phyloP scores from a whole-genome alignment of 2,888 invertebrate genomes.

The Parochlus steinenii region DNA sequence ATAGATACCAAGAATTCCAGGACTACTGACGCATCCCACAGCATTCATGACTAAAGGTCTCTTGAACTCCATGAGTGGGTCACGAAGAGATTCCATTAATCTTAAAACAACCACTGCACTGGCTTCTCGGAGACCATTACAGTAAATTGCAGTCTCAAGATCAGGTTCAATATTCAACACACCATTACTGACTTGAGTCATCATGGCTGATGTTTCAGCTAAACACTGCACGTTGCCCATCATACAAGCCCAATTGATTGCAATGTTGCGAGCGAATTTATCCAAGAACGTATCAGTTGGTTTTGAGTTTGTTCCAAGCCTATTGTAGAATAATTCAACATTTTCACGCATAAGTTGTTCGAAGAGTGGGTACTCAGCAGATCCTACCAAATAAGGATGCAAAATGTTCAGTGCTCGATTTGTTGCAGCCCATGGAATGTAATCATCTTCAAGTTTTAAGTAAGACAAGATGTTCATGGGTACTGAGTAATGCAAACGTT shows the following conservation, averaged over 20 bases:
- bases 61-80: no score
- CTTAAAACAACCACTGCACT: neutral
- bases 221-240: conserved; percentile 17
- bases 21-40: no score
- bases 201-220: neutral
- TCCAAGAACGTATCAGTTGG: conserved; percentile 22
- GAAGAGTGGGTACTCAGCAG: neutral
- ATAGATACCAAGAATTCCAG: no score
- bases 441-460: conserved; percentile 42
- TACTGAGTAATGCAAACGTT: conserved; percentile 33
- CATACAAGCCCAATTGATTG: conserved; percentile 25
- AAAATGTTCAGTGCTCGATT: neutral
- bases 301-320: conserved; percentile 22
- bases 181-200: conserved; percentile 1
- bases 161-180: neutral
- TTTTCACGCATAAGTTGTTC: conserved; percentile 14
- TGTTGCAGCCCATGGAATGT: conserved; percentile 49
- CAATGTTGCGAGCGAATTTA: conserved; percentile 21
- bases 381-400: neutral
- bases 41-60: no score
- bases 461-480: conserved; percentile 38
- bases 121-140: neutral
- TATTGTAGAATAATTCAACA: conserved; percentile 21
- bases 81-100: no score
- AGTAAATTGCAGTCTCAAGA: conserved; percentile 1